A percentile compares a stretch with the other conserved stretches of the same genome.
These are phyloP conservation scores for Grallaria varia DNA, from an alignment of 2,113 vertebrate species.

Conservation along the genomic window DNA sequence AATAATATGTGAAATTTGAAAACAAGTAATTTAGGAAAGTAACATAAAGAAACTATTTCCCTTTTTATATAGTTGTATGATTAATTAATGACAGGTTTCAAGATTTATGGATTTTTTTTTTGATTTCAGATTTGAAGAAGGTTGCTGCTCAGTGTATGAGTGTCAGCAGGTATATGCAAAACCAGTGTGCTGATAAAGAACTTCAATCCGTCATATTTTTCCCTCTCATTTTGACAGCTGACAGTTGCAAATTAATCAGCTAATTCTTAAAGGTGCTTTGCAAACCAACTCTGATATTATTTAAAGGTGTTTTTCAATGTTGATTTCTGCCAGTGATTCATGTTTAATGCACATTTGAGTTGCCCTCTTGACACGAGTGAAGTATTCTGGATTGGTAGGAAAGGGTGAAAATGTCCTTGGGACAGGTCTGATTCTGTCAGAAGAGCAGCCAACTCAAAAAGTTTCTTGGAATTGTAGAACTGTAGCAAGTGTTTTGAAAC, in stretches of 20 bases:
- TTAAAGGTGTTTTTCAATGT: background rate
- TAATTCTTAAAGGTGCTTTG: background rate
- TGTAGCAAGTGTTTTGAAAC: constrained; percentile 28
- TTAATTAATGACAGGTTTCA: background rate
- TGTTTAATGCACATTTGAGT: background rate
- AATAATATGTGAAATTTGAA: background rate
- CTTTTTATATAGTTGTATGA: background rate
- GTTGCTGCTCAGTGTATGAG: background rate
- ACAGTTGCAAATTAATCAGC: background rate
- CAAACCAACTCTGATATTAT: background rate
- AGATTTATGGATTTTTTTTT: background rate
- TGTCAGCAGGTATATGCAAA: background rate
- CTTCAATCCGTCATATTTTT: background rate
- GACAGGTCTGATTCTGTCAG: background rate
- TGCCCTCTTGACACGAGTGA: background rate
- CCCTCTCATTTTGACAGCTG: background rate
- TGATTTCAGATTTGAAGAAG: background rate
- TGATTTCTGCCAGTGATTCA: background rate
- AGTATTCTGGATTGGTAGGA: background rate
- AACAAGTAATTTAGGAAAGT: background rate
- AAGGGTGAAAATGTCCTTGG: background rate
- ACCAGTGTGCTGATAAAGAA: background rate
- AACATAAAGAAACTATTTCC: background rate
- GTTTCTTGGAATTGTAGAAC: constrained; percentile 37
- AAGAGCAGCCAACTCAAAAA: background rate